Base-by-base conservation (phyloP, 2,797 vertebrate species). In the Rachycentron canadum region DNA sequence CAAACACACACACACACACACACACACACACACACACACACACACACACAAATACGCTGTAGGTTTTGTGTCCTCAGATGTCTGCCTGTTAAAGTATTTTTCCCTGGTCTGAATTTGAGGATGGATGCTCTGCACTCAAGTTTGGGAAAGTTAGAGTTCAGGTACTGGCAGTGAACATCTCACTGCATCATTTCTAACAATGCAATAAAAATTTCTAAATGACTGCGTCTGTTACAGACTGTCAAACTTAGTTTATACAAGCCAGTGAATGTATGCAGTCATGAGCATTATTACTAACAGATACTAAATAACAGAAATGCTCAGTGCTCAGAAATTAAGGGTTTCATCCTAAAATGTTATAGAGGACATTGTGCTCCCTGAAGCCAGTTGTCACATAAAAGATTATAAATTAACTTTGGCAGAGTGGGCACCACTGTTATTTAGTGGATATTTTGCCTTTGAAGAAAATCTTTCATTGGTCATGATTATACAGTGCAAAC, bases 181-280 rank as follows among this genome's bases (percentile, higher is more conserved):
- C 36, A 7, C 69, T 87, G 84, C 76, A 30, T 76, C 28, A 47
- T 82, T 68, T 83, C 40, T 32, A 73, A 76, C 56, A 83, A 85
- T 86, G 85, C 86, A 89, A 89, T 85, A 81, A 79, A 53, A n/a
- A 47, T 62, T 77, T 73, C 19, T 73, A 45, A 79, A 63, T 65
- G 62, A 40, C 60, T 55, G 41, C 19, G 8, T 86, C 45, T 75
- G 28, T 81, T 55, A 61, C 38, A 72, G 73, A 59, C 41, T 34
- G 53, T 69, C 14, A 45, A 4, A 53, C 60, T 71, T 45, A 49
- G 60, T 69, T 81, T 73, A 82, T 79, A 69, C 76, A 74, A 78
- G 74, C 63, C 53, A 70, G 78, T 66, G 72, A 83, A 79, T 77
- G 74, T 85, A 62, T 78, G 52, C 78, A 73, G 49, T 79, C 21